Evolutionary conservation across 2,113 vertebrate genomes (phyloP), one percentile per base, ranked within the genome.

Genomic region (Argyrosomus japonicus): DNA sequence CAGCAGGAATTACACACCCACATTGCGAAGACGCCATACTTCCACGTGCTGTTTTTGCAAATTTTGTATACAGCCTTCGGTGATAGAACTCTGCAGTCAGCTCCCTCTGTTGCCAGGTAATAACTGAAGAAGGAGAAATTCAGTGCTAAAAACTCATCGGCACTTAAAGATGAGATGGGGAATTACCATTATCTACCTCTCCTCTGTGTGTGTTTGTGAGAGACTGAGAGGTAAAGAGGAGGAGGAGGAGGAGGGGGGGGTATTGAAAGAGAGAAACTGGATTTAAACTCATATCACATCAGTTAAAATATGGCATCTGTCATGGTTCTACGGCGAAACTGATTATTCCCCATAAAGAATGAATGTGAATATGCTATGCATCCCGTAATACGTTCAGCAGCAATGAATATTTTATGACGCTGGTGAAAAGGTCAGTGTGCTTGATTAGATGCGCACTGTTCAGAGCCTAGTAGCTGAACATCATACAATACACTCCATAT

Each of bases 341-440:
- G 75, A 91, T 89, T 89, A 84, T 86, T 80, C 74, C 77, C 92
- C 75, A 68, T 85, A 27, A 88, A 88, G 82, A 87, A 85, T 77
- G 83, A 61, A 85, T 82, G 84, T 27, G 51, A 74, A 74, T 70
- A 62, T 77, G 48, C 51, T 75, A 61, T 87, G 48, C 87, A 74
- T 82, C 32, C 76, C 10, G 65, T 84, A 81, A 88, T 84, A 75
- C 23, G 40, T 83, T 90, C 75, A 77, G 77, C 57, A 53, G 54
- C 69, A 76, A 91, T 93, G 85, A 93, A 95, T 94, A 93, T 92
- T 93, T 92, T 69, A 94, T 93, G 70, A 84, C 15, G 67, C 89
- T 58, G 72, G 77, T 25, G 48, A 82, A 93, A 94, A 93, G 93
- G 93, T 93, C 90, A 89, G 72, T 48, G 15, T 56, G 69, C 80